A percentile compares a stretch with the other conserved stretches of the same genome.
phyloP scores from a whole-genome alignment of 2,888 invertebrate species.

The Byasa hedistus region DNA sequence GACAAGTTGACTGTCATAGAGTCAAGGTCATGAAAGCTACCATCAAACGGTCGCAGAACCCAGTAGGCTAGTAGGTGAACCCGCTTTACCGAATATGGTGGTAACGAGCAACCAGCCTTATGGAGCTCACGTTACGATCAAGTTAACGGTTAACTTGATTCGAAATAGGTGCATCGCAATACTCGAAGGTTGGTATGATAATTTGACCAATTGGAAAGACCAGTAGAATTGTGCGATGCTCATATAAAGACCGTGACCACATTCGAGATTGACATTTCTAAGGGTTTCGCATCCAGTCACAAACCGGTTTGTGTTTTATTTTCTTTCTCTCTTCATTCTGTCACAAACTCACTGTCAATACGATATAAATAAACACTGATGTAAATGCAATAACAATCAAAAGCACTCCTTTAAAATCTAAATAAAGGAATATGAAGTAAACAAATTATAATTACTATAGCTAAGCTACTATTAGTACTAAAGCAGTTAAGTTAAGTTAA shows the following conservation, averaged over 20 bases:
- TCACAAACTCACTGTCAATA: too few species aligned
- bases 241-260: neutral
- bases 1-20: neutral
- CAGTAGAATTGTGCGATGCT: neutral
- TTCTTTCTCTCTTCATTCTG: too few species aligned
- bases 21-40: constrained; percentile 20
- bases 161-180: constrained; percentile 1
- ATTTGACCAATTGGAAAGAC: constrained; percentile 1
- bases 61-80: constrained; percentile 22
- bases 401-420: too few species aligned
- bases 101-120: constrained; percentile 20
- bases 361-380: too few species aligned
- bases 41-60: constrained; percentile 2
- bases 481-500: too few species aligned
- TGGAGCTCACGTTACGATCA: constrained; percentile 3
- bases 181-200: constrained; percentile 5
- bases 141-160: constrained; percentile 18
- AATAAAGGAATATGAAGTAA: too few species aligned
- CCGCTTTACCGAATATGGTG: constrained; percentile 16
- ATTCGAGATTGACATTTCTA: neutral
- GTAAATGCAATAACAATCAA: too few species aligned
- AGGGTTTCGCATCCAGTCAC: neutral
- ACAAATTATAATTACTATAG: too few species aligned
- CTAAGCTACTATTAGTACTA: too few species aligned
- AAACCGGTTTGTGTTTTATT: too few species aligned